These are phyloP conservation scores for Lasioglossum calceatum DNA, from an alignment of 2,888 invertebrate species.

Conservation along the genomic window DNA sequence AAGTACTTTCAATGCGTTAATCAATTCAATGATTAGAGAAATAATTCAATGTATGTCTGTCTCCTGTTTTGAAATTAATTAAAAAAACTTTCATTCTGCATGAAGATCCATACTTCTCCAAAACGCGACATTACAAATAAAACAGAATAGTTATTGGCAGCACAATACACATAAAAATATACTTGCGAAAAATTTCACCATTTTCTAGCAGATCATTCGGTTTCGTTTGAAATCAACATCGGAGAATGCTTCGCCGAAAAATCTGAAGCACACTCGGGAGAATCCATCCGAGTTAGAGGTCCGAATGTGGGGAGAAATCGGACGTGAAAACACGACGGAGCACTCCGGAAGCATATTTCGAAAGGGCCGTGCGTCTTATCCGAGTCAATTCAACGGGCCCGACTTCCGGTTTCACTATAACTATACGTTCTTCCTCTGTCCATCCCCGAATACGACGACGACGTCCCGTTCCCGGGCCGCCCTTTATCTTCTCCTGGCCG, in stretches of 20 bases:
- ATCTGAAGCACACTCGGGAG: background rate
- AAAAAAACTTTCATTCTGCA: too few species aligned
- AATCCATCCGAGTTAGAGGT: background rate
- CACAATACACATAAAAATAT: too few species aligned
- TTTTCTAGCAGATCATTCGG: background rate
- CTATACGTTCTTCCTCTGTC: conserved; percentile 15
- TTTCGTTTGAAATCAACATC: background rate
- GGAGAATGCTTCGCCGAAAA: background rate
- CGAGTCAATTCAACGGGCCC: background rate
- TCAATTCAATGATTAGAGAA: background rate
- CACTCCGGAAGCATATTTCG: conserved; percentile 5
- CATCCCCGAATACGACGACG: background rate
- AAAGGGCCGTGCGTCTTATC: background rate
- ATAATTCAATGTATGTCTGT: background rate
- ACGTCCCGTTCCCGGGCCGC: conserved; percentile 13
- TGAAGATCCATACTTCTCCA: too few species aligned
- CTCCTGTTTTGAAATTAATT: background rate
- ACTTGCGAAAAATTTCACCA: background rate
- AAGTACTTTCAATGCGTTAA: too few species aligned
- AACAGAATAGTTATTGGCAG: too few species aligned
- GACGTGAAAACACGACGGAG: background rate
- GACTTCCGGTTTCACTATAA: background rate
- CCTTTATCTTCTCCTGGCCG: conserved; percentile 40
- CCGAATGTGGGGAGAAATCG: background rate
- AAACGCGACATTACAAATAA: too few species aligned